Conservation (phyloP, 1,140 invertebrate species). For the Hyles euphorbiae region DNA sequence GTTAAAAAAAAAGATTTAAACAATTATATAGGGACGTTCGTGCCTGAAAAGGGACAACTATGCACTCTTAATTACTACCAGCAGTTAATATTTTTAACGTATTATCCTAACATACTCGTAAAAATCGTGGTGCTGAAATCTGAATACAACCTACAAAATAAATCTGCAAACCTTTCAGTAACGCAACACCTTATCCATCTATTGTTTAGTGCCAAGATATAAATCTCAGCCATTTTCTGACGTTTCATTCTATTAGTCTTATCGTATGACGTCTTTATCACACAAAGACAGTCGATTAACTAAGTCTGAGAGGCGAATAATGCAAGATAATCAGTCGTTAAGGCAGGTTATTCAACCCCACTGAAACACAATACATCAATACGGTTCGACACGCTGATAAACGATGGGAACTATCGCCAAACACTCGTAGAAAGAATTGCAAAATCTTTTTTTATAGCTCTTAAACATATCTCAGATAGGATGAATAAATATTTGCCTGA, state of each 20-base stretch:
- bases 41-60: too few species aligned
- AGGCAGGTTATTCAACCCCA: slow-evolving; percentile 54
- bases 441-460: slow-evolving; percentile 25
- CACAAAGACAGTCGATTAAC: slow-evolving; percentile 15
- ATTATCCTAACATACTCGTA: too few species aligned
- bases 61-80: too few species aligned
- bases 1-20: too few species aligned
- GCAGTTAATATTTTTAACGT: too few species aligned
- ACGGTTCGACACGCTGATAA: too few species aligned
- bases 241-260: neutral
- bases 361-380: slow-evolving; percentile 18
- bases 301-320: slow-evolving; percentile 20
- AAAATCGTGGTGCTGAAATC: too few species aligned
- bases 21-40: too few species aligned
- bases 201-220: neutral
- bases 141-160: too few species aligned
- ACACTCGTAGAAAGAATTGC: slow-evolving; percentile 16
- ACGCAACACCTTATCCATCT: neutral
- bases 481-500: slow-evolving; percentile 19
- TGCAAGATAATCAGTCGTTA: slow-evolving; percentile 32
- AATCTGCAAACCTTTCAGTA: too few species aligned
- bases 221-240: slow-evolving; percentile 3
- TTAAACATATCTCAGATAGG: slow-evolving; percentile 11
- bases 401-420: neutral
- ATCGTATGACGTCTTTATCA: slow-evolving; percentile 15